Percentiles rank a stretch among this genome's conserved stretches.
Evolutionary conservation across 1,140 invertebrate genomes (phyloP).

Genomic region (Globodera rostochiensis): DNA sequence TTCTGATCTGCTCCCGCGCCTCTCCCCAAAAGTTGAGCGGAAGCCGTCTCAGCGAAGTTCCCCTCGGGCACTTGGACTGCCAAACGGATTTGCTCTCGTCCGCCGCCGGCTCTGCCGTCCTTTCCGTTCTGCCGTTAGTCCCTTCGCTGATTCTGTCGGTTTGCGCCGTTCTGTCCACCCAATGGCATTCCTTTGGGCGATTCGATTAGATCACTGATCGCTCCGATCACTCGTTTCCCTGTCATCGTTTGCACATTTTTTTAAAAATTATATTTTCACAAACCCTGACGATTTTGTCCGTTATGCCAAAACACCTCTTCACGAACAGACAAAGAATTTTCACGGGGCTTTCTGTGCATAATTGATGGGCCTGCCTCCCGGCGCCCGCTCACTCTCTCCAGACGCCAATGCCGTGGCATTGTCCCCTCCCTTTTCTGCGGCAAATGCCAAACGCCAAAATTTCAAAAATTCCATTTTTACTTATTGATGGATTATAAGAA

Average conservation of each 20-base stretch:
- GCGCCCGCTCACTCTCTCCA: too few species aligned
- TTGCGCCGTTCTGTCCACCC: neutral
- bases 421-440: neutral
- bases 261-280: too few species aligned
- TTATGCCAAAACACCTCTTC: neutral
- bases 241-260: too few species aligned
- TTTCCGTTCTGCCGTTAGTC: neutral
- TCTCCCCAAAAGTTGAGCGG: constrained; percentile 52
- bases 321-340: neutral
- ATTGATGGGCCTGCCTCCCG: neutral
- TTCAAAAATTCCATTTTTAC: too few species aligned
- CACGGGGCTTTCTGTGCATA: neutral
- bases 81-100: constrained; percentile 25
- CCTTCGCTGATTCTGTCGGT: neutral
- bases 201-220: neutral
- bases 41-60: constrained; percentile 56
- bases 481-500: too few species aligned
- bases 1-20: constrained; percentile 52
- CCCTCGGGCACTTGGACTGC: constrained; percentile 55
- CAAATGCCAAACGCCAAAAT: too few species aligned
- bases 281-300: too few species aligned
- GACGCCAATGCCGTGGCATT: too few species aligned
- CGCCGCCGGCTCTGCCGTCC: neutral
- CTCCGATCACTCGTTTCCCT: neutral
- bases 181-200: neutral